Conservation (phyloP, 2,888 invertebrate genomes). For the Eupelmus urozonus region DNA sequence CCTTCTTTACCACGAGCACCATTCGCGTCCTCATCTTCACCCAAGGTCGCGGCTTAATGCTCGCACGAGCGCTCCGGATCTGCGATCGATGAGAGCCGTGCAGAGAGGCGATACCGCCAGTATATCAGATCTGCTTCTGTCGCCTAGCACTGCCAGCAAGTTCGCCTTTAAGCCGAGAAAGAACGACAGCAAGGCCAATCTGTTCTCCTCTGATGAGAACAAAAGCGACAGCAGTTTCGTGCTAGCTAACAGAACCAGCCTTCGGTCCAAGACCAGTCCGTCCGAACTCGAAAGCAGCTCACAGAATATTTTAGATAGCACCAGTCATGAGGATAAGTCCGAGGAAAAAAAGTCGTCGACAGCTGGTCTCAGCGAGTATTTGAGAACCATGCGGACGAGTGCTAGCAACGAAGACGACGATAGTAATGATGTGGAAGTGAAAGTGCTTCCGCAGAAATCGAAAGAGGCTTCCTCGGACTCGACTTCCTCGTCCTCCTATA, state of each 20-base stretch:
- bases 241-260: conserved; percentile 12
- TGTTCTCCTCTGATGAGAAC: conserved; percentile 65
- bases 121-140: conserved; percentile 57
- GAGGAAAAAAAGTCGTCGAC: conserved; percentile 55
- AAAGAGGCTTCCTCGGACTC: conserved; percentile 12
- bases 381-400: conserved; percentile 56
- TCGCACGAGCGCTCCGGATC: conserved; percentile 69
- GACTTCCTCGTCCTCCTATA: conserved; percentile 62
- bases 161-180: conserved; percentile 67
- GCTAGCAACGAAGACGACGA: conserved; percentile 32
- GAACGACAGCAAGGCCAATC: conserved; percentile 68
- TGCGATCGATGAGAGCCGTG: conserved; percentile 56
- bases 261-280: neutral
- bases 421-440: conserved; percentile 51
- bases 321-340: neutral
- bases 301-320: conserved; percentile 66
- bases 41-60: conserved; percentile 64
- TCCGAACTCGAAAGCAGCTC: conserved; percentile 63
- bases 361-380: conserved; percentile 70
- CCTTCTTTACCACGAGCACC: conserved; percentile 42
- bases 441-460: conserved; percentile 42
- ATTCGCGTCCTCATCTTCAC: conserved; percentile 49
- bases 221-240: conserved; percentile 63
- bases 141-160: conserved; percentile 70
- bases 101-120: neutral